These are phyloP conservation scores for Xylota segnis DNA, from an alignment of 2,888 invertebrate species.

Conservation along the genomic window DNA sequence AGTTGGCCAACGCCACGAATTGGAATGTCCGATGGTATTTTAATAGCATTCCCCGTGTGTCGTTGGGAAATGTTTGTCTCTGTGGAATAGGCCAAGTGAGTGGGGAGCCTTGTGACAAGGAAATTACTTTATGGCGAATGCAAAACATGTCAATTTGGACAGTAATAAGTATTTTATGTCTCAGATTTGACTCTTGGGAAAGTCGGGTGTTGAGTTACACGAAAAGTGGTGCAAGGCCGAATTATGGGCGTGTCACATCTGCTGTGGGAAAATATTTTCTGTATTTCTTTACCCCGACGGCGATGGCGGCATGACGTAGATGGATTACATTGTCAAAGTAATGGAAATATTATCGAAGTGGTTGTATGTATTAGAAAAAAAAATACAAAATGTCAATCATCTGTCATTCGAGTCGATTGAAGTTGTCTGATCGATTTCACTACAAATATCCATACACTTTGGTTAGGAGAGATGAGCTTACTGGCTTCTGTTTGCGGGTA, in stretches of 20 bases:
- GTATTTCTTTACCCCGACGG: neutral
- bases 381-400: conserved; percentile 5
- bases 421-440: conserved; percentile 7
- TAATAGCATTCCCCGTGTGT: conserved; percentile 50
- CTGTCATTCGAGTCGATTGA: conserved; percentile 6
- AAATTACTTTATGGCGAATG: conserved; percentile 41
- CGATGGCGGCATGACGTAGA: neutral
- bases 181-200: conserved; percentile 3
- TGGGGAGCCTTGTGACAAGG: conserved; percentile 28
- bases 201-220: neutral
- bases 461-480: neutral
- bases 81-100: conserved; percentile 7
- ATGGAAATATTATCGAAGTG: conserved; percentile 5
- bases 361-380: neutral
- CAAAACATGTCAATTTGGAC: conserved; percentile 31
- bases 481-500: neutral
- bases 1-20: conserved; percentile 69
- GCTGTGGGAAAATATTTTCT: neutral
- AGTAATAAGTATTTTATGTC: conserved; percentile 19
- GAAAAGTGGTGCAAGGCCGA: conserved; percentile 8
- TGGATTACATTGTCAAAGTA: conserved; percentile 6
- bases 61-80: conserved; percentile 37
- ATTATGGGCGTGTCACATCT: neutral
- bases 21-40: conserved; percentile 68
- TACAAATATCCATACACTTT: neutral